Evolutionary conservation across 2,888 invertebrate genomes (phyloP), one percentile per base, ranked within the genome.

Genomic region (Nymphalis urticae): DNA sequence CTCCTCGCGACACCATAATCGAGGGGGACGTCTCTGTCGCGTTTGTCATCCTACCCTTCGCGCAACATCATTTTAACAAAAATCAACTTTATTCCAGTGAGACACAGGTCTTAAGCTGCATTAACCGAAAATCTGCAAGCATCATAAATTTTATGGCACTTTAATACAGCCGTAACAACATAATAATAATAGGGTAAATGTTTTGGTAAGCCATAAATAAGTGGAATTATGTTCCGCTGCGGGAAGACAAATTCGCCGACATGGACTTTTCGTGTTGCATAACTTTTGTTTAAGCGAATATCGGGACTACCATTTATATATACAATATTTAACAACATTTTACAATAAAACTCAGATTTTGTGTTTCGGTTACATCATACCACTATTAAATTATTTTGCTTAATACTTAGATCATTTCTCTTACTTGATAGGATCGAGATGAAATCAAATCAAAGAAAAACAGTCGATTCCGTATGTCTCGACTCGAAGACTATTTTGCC

Each of bases 151-250:
- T 92, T 90, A 92, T 89, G 83, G 85, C 87, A 83, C 82, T 92
- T 91, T 92, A 90, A 92, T 92, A 91, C 88, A 89, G 91, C 90
- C 88, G 87, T 92, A 92, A 90, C 87, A 87, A 85, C 88, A 83
- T 82, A 85, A 88, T 89, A 90, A 90, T 92, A 92, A 91, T 90
- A 90, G 92, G 90, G 89, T 87, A 92, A 92, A 92, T 92, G 92
- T 92, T 92, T 92, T 92, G 92, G 91, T 90, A 89, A 89, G 86
- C 87, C 90, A 90, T 92, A 90, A 91, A 92, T 91, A 89, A 87
- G 85, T 85, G 86, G 80, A 82, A 84, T 84, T 81, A 82, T 82
- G 78, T 85, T 85, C 85, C 82, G 87, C 85, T 81, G 87, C 76
- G 87, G 76, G 81, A 76, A 79, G 85, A 87, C 87, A 86, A 88